These are phyloP conservation scores for Cyrtorhinus lividipennis DNA, from an alignment of 1,140 invertebrate species.

Conservation along the genomic window DNA sequence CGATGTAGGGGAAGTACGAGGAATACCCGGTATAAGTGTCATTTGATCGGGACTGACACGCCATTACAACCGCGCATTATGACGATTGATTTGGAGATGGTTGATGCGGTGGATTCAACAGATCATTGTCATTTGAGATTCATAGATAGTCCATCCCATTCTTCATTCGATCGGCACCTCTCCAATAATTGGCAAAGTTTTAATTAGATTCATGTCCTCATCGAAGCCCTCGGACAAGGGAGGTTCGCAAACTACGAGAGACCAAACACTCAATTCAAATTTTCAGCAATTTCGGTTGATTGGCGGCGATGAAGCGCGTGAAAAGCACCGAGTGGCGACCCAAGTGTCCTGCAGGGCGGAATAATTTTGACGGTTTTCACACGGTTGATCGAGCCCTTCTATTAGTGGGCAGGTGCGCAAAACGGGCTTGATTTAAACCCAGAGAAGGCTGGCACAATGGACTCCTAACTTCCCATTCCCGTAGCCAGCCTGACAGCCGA, in stretches of 20 bases:
- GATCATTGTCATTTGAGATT: neutral
- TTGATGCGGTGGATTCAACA: too few relatives aligned
- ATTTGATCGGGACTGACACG: neutral
- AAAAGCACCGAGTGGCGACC: neutral
- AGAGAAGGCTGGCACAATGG: neutral
- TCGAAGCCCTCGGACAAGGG: neutral
- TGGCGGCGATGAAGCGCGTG: conserved; percentile 1
- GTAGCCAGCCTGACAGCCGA: neutral
- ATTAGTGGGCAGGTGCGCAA: conserved; percentile 1
- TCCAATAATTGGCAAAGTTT: conserved; percentile 1
- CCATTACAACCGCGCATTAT: neutral
- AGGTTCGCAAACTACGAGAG: neutral
- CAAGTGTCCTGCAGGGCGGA: neutral
- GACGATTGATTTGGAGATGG: neutral
- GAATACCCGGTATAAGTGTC: too few relatives aligned
- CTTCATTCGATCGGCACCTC: neutral
- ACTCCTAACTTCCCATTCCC: neutral
- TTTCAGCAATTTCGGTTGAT: neutral
- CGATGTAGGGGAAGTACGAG: neutral
- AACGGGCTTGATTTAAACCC: neutral
- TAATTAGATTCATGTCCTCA: conserved; percentile 7
- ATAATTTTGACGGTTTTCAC: conserved; percentile 7
- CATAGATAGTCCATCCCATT: neutral
- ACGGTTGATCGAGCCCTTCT: neutral
- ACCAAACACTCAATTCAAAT: neutral